Percentiles rank a stretch among this genome's conserved stretches.
phyloP scores from a whole-genome alignment of 2,888 invertebrate species.

The Eupithecia pulchellata region DNA sequence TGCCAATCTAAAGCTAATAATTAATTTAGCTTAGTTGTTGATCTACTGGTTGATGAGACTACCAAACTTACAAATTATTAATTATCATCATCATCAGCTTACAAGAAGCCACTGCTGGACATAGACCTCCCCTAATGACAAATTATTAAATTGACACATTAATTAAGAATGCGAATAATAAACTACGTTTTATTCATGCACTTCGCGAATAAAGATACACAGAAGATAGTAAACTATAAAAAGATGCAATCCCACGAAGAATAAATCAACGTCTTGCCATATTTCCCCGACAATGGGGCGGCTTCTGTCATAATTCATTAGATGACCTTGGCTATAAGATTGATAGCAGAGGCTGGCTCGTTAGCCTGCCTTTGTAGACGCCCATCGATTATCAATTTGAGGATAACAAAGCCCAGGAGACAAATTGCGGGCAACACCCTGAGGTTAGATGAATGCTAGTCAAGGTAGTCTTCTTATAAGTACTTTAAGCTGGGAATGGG shows the following conservation, averaged over 20 bases:
- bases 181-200: not conserved
- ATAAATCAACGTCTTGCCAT: slow-evolving; percentile 45
- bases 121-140: too few relatives aligned
- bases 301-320: slow-evolving; percentile 49
- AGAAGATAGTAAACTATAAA: not conserved
- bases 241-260: slow-evolving; percentile 18
- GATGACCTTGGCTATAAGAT: slow-evolving; percentile 66
- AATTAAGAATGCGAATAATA: too few relatives aligned
- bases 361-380: slow-evolving; percentile 64
- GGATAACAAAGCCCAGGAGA: slow-evolving; percentile 61
- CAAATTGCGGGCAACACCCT: slow-evolving; percentile 60
- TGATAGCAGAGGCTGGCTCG: slow-evolving; percentile 62
- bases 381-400: slow-evolving; percentile 74
- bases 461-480: not conserved
- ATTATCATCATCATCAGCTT: too few relatives aligned
- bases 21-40: too few relatives aligned
- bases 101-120: too few relatives aligned
- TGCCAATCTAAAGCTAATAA: too few relatives aligned
- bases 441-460: slow-evolving; percentile 52
- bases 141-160: not conserved
- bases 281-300: slow-evolving; percentile 47
- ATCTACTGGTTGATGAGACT: too few relatives aligned
- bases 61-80: too few relatives aligned
- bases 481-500: not conserved
- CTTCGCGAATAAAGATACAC: not conserved